Evolutionary conservation across 2,797 vertebrate species (phyloP), one percentile per base, ranked within the genome.

Genomic region (Tragopan temminckii): DNA sequence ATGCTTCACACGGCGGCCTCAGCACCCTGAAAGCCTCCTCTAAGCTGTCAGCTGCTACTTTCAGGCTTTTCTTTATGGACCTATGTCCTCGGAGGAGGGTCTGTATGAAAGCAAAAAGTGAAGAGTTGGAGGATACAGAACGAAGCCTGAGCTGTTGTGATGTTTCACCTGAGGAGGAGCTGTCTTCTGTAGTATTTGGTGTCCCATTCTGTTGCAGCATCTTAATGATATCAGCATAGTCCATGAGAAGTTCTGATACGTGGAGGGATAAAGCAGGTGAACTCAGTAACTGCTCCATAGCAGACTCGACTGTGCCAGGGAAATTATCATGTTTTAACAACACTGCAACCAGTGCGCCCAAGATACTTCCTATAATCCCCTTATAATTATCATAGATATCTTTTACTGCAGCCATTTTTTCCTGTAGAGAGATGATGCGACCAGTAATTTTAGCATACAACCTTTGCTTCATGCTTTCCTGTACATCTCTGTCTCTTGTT

Each of bases 191-290:
- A 15, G 66, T 12, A 33, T 45, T 69, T 40, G 84, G 43, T 46
- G 35, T 53, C 53, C 71, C 68, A 25, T 79, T 67, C 79, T 67
- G 36, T 48, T 70, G 63, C 40, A 95, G 64, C 6, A 72, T 91
- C 74, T 94, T 77, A n/a, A 46, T 81, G 76, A 94, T 91, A 80
- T 96, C 93, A 31, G n/a, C 68, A 27, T 62, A 77, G 33, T 90
- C 93, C 64, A 95, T 45, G 14, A 94, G 74, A 94, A 97, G 90
- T 52, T 97, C 96, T 64, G 82, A 80, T 50, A 97, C 80, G 10
- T 52, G 88, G 52, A 97, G 96, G 71, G 82, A 92, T 71, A 97
- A 89, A 40, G 94, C 91, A 27, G 96, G 95, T 16, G 61, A 92
- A 67, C 38, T 76, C 48, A 77, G 7, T 85, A 97, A 55, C 25